Conservation (phyloP, 2,113 vertebrate species). For the Agapornis roseicollis region DNA sequence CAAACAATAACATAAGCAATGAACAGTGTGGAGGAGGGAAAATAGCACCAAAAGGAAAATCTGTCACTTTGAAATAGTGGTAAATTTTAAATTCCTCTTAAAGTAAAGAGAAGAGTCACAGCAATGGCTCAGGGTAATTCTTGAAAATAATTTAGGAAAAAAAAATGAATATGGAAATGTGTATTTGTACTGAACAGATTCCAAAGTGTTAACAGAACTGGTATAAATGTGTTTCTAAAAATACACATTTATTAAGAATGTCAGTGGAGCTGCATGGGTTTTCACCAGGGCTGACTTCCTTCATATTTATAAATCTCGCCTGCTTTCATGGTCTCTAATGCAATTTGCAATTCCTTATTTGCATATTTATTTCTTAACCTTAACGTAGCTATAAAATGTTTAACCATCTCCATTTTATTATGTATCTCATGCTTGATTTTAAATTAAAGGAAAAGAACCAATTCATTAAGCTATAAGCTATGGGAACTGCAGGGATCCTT, state of each 20-base stretch:
- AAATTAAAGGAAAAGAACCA: slow-evolving; percentile 23
- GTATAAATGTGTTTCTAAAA: slow-evolving; percentile 24
- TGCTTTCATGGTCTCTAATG: background rate
- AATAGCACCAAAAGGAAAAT: background rate
- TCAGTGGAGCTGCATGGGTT: background rate
- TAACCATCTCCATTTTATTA: slow-evolving; percentile 15
- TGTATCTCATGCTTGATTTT: background rate
- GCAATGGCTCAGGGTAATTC: background rate
- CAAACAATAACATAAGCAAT: background rate
- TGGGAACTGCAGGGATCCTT: background rate
- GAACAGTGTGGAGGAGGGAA: background rate
- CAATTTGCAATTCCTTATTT: slow-evolving; percentile 39
- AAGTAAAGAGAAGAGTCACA: background rate
- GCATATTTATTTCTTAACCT: slow-evolving; percentile 55
- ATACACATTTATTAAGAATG: slow-evolving; percentile 15
- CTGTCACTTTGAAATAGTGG: background rate
- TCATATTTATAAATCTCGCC: slow-evolving; percentile 45
- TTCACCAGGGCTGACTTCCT: slow-evolving; percentile 7
- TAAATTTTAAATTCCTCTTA: background rate
- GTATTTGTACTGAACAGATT: accelerated
- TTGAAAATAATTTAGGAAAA: background rate
- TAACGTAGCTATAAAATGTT: background rate
- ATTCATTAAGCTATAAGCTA: slow-evolving; percentile 2
- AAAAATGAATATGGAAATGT: background rate
- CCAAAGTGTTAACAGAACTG: background rate